Conservation (phyloP, 2,113 vertebrate species). For the Pantherophis guttatus region DNA sequence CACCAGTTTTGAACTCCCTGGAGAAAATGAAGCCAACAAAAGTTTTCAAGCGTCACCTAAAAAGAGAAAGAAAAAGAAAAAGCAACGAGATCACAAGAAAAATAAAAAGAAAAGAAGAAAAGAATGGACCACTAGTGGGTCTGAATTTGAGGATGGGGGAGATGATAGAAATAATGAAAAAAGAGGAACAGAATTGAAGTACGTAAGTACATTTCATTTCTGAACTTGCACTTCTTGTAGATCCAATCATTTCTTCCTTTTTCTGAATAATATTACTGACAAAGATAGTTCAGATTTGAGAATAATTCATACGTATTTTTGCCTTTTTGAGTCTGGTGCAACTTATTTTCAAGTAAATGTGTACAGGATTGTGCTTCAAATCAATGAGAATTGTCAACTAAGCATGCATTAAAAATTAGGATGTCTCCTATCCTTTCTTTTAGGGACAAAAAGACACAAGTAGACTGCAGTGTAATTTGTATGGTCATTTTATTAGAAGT, state of each 20-base stretch:
- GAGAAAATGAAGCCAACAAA: conserved; percentile 51
- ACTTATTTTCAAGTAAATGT: neutral
- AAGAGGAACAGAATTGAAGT: conserved; percentile 48
- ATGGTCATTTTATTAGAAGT: neutral
- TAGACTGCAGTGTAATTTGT: neutral
- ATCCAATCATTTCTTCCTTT: neutral
- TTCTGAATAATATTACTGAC: neutral
- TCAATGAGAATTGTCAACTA: neutral
- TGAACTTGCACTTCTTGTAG: neutral
- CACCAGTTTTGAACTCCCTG: conserved; percentile 55
- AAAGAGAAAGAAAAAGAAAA: conserved; percentile 80
- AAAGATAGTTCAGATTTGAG: neutral
- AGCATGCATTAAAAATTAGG: neutral
- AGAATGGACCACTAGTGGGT: conserved; percentile 63
- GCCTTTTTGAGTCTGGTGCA: neutral
- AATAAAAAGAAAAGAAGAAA: conserved; percentile 66
- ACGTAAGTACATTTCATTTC: conserved; percentile 33
- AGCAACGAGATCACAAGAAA: conserved; percentile 67
- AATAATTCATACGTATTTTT: neutral
- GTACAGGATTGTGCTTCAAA: neutral
- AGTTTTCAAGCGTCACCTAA: conserved; percentile 65
- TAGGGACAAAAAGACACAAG: neutral
- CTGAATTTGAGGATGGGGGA: conserved; percentile 66
- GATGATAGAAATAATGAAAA: conserved; percentile 47
- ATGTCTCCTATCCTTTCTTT: neutral